phyloP scores from a whole-genome alignment of 1,140 invertebrate species.

The Aphaenogaster rudis region DNA sequence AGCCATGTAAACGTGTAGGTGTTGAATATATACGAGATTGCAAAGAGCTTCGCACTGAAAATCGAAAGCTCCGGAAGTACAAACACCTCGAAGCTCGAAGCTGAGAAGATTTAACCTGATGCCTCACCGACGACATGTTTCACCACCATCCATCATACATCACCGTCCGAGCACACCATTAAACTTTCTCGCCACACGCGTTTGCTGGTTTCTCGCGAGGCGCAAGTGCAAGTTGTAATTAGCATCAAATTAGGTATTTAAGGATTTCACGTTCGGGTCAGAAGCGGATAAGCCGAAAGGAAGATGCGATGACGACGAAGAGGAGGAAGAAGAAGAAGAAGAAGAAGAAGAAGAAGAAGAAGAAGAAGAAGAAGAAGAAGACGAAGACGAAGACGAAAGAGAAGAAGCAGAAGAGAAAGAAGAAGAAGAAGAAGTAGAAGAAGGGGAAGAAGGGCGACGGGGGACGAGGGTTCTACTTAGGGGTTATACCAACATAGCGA shows the following conservation, averaged over 20 bases:
- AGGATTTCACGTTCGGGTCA: constrained; percentile 81
- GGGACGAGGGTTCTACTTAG: constrained; percentile 79
- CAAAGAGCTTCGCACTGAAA: neutral
- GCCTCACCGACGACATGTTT: neutral
- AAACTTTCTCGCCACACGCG: constrained; percentile 42
- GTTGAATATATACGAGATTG: neutral
- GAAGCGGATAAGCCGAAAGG: constrained; percentile 34
- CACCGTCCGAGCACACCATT: neutral
- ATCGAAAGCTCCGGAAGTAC: neutral
- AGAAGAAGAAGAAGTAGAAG: constrained; percentile 57
- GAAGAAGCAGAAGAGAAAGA: constrained; percentile 17
- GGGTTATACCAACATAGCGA: constrained; percentile 80
- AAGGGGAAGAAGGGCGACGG: neutral
- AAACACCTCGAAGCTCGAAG: neutral
- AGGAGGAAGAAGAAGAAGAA: neutral
- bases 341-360: constrained; percentile 8
- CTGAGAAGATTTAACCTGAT: neutral
- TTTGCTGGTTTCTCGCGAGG: constrained; percentile 20
- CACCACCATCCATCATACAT: constrained; percentile 10
- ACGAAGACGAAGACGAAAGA: constrained; percentile 32
- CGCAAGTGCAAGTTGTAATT: constrained; percentile 80
- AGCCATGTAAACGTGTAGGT: neutral
- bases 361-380: constrained; percentile 6
- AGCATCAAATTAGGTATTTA: constrained; percentile 86
- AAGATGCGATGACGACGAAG: constrained; percentile 1